phyloP scores from a whole-genome alignment of 2,797 vertebrate species.

The Pantherophis alleghaniensis region DNA sequence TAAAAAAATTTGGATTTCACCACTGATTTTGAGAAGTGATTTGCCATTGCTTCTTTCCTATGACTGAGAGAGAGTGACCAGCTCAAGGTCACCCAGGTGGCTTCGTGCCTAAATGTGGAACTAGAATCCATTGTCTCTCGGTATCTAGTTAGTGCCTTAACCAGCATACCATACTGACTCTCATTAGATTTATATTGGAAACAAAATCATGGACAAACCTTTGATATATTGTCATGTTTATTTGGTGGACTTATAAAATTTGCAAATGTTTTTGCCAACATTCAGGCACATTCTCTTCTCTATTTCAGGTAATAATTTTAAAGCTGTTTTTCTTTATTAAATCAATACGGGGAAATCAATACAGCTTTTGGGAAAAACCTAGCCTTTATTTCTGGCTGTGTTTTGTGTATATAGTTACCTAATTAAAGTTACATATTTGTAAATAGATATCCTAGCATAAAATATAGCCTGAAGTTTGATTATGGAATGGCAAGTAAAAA shows the following conservation, averaged over 20 bases:
- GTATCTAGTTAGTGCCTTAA: background rate
- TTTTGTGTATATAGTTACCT: background rate
- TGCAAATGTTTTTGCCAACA: background rate
- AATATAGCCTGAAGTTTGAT: background rate
- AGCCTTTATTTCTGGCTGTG: background rate
- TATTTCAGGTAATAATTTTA: background rate
- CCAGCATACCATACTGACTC: background rate
- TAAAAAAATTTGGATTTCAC: too few relatives aligned
- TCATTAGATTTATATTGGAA: conserved; percentile 37
- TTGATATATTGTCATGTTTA: conserved; percentile 55
- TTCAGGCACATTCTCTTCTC: conserved; percentile 20
- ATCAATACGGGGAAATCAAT: background rate
- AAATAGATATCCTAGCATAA: background rate
- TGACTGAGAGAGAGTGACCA: background rate
- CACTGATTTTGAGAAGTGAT: background rate
- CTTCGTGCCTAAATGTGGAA: background rate
- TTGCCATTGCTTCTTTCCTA: background rate
- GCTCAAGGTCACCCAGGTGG: background rate
- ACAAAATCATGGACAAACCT: conserved; percentile 43
- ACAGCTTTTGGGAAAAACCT: background rate
- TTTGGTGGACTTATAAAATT: conserved; percentile 37
- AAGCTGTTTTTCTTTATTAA: background rate
- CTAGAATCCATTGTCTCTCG: background rate
- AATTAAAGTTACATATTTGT: background rate
- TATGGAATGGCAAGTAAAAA: background rate